A percentile compares a stretch with the other conserved stretches of the same genome.
phyloP scores from a whole-genome alignment of 1,140 invertebrate genomes.

The Harpegnathos saltator region DNA sequence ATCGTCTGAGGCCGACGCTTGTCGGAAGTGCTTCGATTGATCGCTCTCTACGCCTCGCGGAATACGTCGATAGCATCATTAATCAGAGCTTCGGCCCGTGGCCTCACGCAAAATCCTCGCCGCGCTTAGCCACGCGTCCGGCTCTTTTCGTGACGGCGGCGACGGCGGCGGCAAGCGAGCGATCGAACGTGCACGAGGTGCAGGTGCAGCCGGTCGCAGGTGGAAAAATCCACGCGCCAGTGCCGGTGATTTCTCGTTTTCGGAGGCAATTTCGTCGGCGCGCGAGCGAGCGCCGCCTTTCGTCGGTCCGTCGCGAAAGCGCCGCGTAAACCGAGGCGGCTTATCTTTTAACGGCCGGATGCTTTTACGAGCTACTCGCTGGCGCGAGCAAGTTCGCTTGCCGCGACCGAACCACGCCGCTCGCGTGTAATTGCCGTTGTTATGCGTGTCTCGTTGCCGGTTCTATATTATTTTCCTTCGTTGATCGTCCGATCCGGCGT shows the following conservation, averaged over 20 bases:
- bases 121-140: neutral
- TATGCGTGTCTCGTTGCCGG: slow-evolving; percentile 59
- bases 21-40: slow-evolving; percentile 65
- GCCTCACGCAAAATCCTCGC: slow-evolving; percentile 60
- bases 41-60: slow-evolving; percentile 51
- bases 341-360: slow-evolving; percentile 74
- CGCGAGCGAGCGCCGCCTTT: too few relatives aligned
- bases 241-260: slow-evolving; percentile 24
- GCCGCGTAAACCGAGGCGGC: slow-evolving; percentile 54
- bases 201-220: neutral
- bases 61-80: slow-evolving; percentile 59
- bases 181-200: slow-evolving; percentile 7
- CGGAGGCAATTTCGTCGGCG: slow-evolving; percentile 16
- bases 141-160: neutral
- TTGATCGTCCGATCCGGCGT: neutral
- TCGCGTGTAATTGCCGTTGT: slow-evolving; percentile 54
- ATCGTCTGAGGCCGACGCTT: slow-evolving; percentile 29
- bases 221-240: slow-evolving; percentile 35
- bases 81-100: slow-evolving; percentile 39
- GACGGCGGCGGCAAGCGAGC: too few relatives aligned
- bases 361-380: slow-evolving; percentile 74
- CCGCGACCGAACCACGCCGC: neutral
- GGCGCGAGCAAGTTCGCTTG: slow-evolving; percentile 64
- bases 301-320: neutral
- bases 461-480: slow-evolving; percentile 52